phyloP scores from a whole-genome alignment of 1,140 invertebrate species.

The Euglossa dilemma region DNA sequence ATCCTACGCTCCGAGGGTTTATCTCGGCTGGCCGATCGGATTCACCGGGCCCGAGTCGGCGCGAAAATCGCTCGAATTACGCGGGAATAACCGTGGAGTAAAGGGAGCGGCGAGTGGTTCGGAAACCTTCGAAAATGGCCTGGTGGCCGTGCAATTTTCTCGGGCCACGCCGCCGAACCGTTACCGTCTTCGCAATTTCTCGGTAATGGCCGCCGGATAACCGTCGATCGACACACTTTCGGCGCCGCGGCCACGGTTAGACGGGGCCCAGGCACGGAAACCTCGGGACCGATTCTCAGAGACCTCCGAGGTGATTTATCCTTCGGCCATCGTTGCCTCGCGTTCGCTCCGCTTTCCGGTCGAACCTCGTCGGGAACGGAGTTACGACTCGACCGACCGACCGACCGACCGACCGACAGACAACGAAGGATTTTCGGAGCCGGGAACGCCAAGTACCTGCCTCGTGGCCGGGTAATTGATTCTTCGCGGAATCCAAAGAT shows the following conservation, averaged over 20 bases:
- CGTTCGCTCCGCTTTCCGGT: no score
- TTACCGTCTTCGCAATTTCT: slow-evolving; percentile 12
- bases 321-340: no score
- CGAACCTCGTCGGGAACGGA: no score
- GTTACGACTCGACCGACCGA: no score
- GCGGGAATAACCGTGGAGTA: not conserved
- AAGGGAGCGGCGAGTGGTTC: not conserved
- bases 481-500: slow-evolving; percentile 42
- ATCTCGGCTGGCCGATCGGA: slow-evolving; percentile 50
- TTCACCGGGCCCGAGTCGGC: not conserved
- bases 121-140: slow-evolving; percentile 18
- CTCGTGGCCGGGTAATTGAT: slow-evolving; percentile 53
- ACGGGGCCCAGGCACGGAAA: not conserved
- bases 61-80: not conserved
- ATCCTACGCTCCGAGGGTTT: slow-evolving; percentile 62
- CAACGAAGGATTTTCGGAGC: slow-evolving; percentile 37
- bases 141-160: slow-evolving; percentile 6
- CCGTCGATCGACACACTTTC: slow-evolving; percentile 44
- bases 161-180: not conserved
- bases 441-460: not conserved
- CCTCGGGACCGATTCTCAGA: not conserved
- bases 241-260: not conserved
- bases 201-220: slow-evolving; percentile 13
- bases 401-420: no score
- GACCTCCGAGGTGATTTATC: not conserved